Percentiles rank a stretch among this genome's conserved stretches.
phyloP scores from a whole-genome alignment of 2,113 vertebrate species.

The Columbina picui region DNA sequence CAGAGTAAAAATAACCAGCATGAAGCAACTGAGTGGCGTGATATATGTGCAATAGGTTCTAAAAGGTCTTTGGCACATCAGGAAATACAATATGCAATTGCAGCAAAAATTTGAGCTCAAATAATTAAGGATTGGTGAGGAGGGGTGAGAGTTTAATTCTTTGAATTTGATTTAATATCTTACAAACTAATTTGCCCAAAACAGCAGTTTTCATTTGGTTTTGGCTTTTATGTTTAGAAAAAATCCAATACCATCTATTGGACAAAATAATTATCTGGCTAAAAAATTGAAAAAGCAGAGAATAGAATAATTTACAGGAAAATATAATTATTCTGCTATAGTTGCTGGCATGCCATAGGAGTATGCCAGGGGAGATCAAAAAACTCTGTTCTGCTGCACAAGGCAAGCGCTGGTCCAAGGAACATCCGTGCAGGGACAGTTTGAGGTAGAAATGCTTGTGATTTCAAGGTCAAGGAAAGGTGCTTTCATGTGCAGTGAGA shows the following conservation, averaged over 20 bases:
- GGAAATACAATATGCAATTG: neutral
- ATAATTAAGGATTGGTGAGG: neutral
- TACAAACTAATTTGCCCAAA: neutral
- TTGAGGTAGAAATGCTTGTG: neutral
- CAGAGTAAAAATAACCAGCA: neutral
- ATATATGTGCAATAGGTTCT: neutral
- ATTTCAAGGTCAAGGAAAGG: neutral
- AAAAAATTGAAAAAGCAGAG: neutral
- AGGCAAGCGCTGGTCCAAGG: neutral
- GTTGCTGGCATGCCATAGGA: neutral
- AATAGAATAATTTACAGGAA: neutral
- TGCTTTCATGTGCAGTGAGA: neutral
- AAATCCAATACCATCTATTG: neutral
- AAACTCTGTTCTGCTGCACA: neutral
- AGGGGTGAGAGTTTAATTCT: neutral
- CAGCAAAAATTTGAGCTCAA: neutral
- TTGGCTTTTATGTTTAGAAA: neutral
- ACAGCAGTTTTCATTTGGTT: neutral
- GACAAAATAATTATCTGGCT: neutral
- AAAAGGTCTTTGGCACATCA: neutral
- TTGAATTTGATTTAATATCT: neutral
- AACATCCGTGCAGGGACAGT: neutral
- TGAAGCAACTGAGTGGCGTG: neutral
- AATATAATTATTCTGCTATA: neutral
- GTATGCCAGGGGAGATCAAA: neutral